phyloP scores from a whole-genome alignment of 2,888 invertebrate species.

The Hemicrepidius hirtus region DNA sequence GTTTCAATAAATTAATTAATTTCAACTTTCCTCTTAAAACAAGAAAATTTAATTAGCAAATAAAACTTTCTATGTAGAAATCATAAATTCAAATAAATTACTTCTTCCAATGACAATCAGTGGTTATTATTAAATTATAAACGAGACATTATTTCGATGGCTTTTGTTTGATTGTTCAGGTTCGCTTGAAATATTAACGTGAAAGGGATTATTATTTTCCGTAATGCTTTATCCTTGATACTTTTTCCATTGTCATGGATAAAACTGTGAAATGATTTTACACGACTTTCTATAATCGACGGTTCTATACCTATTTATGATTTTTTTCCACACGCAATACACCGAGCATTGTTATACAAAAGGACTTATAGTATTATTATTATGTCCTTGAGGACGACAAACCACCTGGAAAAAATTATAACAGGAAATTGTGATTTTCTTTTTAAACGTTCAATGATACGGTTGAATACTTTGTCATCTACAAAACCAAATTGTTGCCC shows the following conservation, averaged over 20 bases:
- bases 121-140: neutral
- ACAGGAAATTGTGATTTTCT: too few species aligned
- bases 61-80: neutral
- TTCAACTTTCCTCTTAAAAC: neutral
- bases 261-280: neutral
- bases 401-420: too few species aligned
- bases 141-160: neutral
- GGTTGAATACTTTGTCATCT: too few species aligned
- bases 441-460: too few species aligned
- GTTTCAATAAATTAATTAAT: too few species aligned
- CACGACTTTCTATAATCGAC: neutral
- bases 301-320: neutral
- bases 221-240: neutral
- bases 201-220: neutral
- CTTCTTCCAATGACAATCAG: conserved; percentile 1
- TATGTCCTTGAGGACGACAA: too few species aligned
- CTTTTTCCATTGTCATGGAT: neutral
- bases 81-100: neutral
- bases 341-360: too few species aligned
- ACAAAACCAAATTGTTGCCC: too few species aligned
- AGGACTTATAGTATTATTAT: too few species aligned
- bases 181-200: neutral
- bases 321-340: neutral
- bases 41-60: neutral
- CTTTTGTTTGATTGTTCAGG: conserved; percentile 2